Conservation (phyloP, 2,797 vertebrate species). For the Sandelia bainsii region DNA sequence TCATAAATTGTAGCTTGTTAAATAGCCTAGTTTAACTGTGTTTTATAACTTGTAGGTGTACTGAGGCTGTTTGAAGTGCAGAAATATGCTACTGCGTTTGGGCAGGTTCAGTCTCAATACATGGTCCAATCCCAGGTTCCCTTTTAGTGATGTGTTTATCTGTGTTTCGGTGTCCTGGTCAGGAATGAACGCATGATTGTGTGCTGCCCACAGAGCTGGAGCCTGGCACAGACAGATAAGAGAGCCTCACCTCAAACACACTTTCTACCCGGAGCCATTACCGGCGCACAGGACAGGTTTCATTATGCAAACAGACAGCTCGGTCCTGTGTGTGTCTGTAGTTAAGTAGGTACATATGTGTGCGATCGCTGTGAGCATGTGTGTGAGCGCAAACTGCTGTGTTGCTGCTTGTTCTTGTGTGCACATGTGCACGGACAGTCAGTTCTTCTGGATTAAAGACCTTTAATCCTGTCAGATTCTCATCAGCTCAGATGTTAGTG, state of each 20-base stretch:
- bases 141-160: constrained; percentile 37
- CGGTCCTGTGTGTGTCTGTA: constrained; percentile 15
- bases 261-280: constrained; percentile 29
- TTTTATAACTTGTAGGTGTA: background rate
- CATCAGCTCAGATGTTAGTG: constrained; percentile 67
- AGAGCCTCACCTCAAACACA: constrained; percentile 57
- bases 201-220: constrained; percentile 28
- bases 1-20: constrained; percentile 1
- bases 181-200: constrained; percentile 59
- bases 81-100: background rate
- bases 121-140: background rate
- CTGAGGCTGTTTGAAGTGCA: background rate
- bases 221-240: constrained; percentile 70
- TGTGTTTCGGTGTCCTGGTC: constrained; percentile 28
- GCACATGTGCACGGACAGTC: constrained; percentile 36
- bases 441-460: constrained; percentile 69
- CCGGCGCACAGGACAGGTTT: constrained; percentile 51
- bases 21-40: background rate
- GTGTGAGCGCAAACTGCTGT: constrained; percentile 1
- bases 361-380: constrained; percentile 2
- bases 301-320: constrained; percentile 63
- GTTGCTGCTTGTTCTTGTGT: constrained; percentile 24
- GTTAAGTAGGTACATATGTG: constrained; percentile 22
- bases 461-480: constrained; percentile 72
- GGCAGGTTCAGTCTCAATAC: background rate